Evolutionary conservation across 2,113 vertebrate genomes (phyloP), one percentile per base, ranked within the genome.

Genomic region (Oreocharis arfaki): DNA sequence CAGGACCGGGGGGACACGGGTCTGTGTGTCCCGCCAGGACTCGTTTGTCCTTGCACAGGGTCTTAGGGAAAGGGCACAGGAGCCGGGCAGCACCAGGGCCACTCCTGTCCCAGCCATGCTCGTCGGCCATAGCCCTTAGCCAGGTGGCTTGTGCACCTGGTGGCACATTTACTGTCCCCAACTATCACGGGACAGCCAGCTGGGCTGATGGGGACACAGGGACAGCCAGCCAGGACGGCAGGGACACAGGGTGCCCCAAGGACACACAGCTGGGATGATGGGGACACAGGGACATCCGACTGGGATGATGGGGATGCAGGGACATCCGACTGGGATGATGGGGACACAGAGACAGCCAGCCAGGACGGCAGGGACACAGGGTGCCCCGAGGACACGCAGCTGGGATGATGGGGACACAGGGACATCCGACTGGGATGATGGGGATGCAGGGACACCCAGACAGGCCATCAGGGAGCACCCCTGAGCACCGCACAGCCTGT

Each of bases 91-190:
- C 37, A 47, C 9, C 46, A 6, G 64, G 37, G 67, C n/a, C 2
- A 4, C 7, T 41, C 35, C 47, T 37, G 76, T 32, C 39, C 49
- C 60, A 60, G 33, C 39, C n/a, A 27, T 6, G 57, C 30, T 59
- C 6, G 0, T 8, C 1, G 0, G 44, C 1, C 3, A 41, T 0
- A 55, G 14, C 37, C 32, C 24, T 22, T 8, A 10, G 46, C 27
- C 28, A 14, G 21, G 41, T 13, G 41, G 41, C 13, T 47, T 13
- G 23, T 28, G 73, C 57, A 21, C 6, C 35, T 60, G 30, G 20
- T 41, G 50, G 55, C 50, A n/a, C n/a, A 1, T 3, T 49, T 44
- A 17, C 20, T 56, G 75, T 70, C 60, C 76, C 75, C 39, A 9
- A 30, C 33, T 50, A 28, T 8, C 53, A 50, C 0, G 3, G 32